A percentile compares a stretch with the other conserved stretches of the same genome.
Evolutionary conservation across 2,113 vertebrate species (phyloP).

Genomic region (Phaetusa simplex): DNA sequence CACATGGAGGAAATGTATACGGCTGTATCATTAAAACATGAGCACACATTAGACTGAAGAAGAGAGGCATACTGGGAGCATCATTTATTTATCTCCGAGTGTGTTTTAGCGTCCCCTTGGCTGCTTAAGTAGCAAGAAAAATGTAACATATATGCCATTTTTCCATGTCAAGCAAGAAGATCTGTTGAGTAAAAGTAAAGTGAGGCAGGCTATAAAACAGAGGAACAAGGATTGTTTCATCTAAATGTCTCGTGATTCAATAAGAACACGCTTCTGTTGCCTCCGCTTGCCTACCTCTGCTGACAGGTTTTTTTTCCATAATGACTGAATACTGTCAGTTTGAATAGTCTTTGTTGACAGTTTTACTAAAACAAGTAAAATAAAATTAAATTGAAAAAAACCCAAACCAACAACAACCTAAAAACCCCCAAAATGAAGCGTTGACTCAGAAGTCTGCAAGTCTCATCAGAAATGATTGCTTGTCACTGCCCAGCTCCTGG

Average conservation of each 20-base stretch:
- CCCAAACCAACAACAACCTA: too few relatives aligned
- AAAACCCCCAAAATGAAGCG: too few relatives aligned
- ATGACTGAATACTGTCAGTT: background rate
- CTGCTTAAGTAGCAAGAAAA: conserved; percentile 9
- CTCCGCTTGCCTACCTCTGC: background rate
- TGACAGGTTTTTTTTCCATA: background rate
- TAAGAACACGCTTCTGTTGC: background rate
- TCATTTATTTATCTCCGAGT: background rate
- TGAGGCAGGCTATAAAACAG: background rate
- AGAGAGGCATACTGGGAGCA: background rate
- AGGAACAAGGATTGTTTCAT: background rate
- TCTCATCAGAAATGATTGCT: background rate
- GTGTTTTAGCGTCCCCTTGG: background rate
- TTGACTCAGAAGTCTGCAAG: background rate
- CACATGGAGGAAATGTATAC: background rate
- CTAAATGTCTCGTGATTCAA: background rate
- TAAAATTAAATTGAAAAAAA: background rate
- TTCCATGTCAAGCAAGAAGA: background rate
- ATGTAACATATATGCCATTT: background rate
- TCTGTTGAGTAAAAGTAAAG: background rate
- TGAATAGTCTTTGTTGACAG: background rate
- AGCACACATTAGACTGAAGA: background rate
- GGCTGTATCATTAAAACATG: background rate
- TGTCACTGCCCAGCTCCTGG: background rate
- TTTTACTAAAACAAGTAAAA: background rate